Evolutionary conservation across 2,113 vertebrate species (phyloP), one percentile per base, ranked within the genome.

Genomic region (Blennius ocellaris): DNA sequence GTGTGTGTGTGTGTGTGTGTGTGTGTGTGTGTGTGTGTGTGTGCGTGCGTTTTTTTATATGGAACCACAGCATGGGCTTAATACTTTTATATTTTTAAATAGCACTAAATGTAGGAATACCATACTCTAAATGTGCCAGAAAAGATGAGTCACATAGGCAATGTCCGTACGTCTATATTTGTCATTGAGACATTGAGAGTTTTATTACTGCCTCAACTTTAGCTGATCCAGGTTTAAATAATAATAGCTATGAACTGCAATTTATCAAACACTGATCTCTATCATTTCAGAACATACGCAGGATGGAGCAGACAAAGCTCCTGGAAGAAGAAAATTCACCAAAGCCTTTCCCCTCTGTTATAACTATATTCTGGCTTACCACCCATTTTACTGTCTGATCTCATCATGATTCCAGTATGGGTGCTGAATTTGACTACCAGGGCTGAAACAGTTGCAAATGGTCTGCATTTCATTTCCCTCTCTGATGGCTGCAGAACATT

Each of bases 391-490:
- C 48, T 73, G 53, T 82, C 21, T 36, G 45, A 59, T 72, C 67
- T 67, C 53, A 77, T 77, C 61, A 74, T 43, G 41, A 80, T 58
- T 70, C 44, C 30, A 16, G 52, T 58, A 30, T 58, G 56, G 43
- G 41, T 30, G n/a, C 60, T 76, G 30, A 72, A 68, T 82, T 73
- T 75, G 48, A 81, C 57, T 59, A 60, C 76, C 54, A 57, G 51
- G 3, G 15, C 51, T 56, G 49, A 38, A 68, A 51, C 50, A 53
- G 53, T 38, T 50, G 70, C 47, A 75, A 45, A 74, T 64, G 41
- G 73, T 69, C 14, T 0, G 12, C 38, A 78, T 69, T 66, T 81
- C 40, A 57, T 77, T 77, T 58, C 45, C 61, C 43, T 61, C 37
- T 72, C 41, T 59, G 56, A 52, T 67, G 56, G 56, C 44, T 70